A percentile compares a stretch with the other conserved stretches of the same genome.
Evolutionary conservation across 2,113 vertebrate genomes (phyloP).

Genomic region (Anguilla japonica): DNA sequence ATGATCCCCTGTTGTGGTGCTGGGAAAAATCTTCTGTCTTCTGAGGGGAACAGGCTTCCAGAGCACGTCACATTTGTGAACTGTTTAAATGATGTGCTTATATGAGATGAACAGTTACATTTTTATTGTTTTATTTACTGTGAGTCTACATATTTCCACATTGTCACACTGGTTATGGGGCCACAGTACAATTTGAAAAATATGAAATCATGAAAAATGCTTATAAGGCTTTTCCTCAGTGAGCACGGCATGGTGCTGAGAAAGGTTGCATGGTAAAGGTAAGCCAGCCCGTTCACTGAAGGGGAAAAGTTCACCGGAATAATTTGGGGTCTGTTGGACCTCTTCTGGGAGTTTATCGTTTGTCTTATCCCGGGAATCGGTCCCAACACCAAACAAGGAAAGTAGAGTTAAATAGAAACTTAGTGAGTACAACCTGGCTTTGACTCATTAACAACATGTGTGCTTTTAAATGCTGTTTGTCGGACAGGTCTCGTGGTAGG

Average conservation of each 20-base stretch:
- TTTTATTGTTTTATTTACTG: not conserved
- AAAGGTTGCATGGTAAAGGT: not conserved
- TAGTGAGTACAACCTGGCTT: not conserved
- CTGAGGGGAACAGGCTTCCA: not conserved
- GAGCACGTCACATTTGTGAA: not conserved
- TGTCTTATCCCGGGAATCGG: not conserved
- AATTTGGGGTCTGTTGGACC: not conserved
- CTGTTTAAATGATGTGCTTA: not conserved
- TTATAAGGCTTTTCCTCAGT: not conserved
- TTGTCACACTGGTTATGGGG: not conserved
- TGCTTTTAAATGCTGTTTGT: constrained; percentile 34
- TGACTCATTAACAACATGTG: constrained; percentile 26
- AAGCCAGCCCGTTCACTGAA: not conserved
- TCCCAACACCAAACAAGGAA: constrained; percentile 34
- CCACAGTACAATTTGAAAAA: not conserved
- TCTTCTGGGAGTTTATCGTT: not conserved
- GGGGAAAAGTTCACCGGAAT: not conserved
- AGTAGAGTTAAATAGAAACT: constrained; percentile 46
- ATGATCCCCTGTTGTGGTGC: not conserved
- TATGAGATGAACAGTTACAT: not conserved
- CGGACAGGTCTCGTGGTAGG: constrained; percentile 26
- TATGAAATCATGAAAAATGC: not conserved
- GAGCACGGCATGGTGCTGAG: not conserved
- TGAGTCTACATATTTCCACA: not conserved
- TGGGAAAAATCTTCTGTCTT: not conserved